These are phyloP conservation scores for Phoeniculus purpureus DNA, from an alignment of 2,797 vertebrate species.

Conservation along the genomic window DNA sequence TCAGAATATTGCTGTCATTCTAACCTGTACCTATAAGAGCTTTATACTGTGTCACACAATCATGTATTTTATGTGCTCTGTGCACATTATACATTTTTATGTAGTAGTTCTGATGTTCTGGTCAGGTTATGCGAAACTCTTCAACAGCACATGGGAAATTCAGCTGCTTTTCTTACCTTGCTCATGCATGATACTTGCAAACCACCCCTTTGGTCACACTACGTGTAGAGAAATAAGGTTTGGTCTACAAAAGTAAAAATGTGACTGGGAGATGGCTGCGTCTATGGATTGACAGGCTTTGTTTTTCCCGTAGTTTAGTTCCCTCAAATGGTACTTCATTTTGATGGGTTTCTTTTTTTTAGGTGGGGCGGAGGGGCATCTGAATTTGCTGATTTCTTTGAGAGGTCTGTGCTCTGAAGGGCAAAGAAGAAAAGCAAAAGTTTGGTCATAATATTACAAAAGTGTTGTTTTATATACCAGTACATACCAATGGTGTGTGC, in stretches of 20 bases:
- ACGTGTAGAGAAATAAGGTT: neutral
- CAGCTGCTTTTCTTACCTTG: neutral
- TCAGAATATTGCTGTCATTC: neutral
- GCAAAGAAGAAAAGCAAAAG: neutral
- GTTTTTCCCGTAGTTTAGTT: neutral
- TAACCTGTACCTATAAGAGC: neutral
- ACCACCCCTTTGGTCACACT: neutral
- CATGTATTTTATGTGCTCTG: neutral
- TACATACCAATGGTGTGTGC: no score
- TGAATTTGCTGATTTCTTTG: neutral
- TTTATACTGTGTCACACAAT: neutral
- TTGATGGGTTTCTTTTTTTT: neutral
- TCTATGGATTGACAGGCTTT: neutral
- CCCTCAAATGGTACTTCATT: neutral
- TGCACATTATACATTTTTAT: neutral
- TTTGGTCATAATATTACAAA: neutral
- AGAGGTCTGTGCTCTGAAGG: neutral
- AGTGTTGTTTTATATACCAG: no score
- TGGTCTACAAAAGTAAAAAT: neutral
- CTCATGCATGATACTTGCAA: neutral
- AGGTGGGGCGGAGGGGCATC: rapidly evolving
- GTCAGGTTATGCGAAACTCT: neutral
- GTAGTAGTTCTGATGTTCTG: neutral
- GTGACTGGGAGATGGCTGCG: neutral
- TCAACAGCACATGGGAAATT: neutral